A percentile compares a stretch with the other conserved stretches of the same genome.
These are phyloP conservation scores for Pseudorectes ferrugineus DNA, from an alignment of 2,113 vertebrate species.

Conservation along the genomic window DNA sequence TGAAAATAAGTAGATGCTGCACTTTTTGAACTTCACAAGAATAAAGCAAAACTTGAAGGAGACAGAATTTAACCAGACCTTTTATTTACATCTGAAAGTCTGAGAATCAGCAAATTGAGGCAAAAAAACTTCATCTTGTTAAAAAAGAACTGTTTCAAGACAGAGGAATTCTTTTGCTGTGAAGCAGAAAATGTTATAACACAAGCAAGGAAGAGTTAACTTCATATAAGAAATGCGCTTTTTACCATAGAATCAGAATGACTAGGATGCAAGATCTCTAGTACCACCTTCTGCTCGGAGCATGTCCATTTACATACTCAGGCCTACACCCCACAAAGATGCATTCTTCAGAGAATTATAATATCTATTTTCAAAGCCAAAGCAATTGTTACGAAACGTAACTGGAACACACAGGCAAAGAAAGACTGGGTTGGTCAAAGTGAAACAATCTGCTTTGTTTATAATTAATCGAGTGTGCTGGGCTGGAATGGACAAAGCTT, in stretches of 20 bases:
- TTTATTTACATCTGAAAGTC: neutral
- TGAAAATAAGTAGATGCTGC: neutral
- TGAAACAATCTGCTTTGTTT: conserved; percentile 2
- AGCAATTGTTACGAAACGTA: neutral
- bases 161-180: neutral
- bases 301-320: neutral
- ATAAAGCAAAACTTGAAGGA: neutral
- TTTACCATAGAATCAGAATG: neutral
- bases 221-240: neutral
- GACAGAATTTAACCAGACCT: neutral
- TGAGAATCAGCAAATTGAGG: neutral
- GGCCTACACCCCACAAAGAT: neutral
- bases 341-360: neutral
- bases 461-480: neutral
- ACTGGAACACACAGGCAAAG: neutral
- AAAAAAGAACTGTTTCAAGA: neutral
- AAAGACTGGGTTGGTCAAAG: neutral
- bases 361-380: neutral
- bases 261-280: neutral
- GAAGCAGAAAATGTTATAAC: neutral
- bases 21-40: neutral
- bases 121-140: neutral
- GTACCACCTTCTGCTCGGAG: neutral
- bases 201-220: neutral
- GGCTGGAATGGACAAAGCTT: neutral